These are phyloP conservation scores for Cheilosia vernalis DNA, from an alignment of 2,888 invertebrate genomes.

Conservation along the genomic window DNA sequence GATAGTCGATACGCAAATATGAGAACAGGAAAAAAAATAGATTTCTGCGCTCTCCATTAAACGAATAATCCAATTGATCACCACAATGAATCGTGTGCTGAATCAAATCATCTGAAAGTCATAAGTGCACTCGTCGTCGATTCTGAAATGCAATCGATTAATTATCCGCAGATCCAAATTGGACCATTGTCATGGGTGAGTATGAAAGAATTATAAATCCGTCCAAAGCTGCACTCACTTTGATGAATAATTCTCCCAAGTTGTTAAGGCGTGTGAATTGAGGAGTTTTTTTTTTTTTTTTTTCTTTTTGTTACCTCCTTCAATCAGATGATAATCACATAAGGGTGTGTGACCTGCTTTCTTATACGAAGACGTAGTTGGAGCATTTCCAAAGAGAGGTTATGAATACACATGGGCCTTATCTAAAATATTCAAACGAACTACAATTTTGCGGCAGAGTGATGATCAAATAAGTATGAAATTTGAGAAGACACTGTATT, in stretches of 20 bases:
- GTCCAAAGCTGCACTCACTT: slow-evolving; percentile 47
- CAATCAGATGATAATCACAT: too few relatives aligned
- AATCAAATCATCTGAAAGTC: slow-evolving; percentile 59
- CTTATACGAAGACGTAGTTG: too few relatives aligned
- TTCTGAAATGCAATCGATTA: slow-evolving; percentile 49
- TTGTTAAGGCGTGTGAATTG: slow-evolving; percentile 3
- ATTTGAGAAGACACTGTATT: too few relatives aligned
- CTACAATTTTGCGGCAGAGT: too few relatives aligned
- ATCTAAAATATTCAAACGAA: too few relatives aligned
- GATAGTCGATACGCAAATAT: background rate
- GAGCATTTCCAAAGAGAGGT: too few relatives aligned
- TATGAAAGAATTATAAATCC: slow-evolving; percentile 39
- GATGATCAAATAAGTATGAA: too few relatives aligned
- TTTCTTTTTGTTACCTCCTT: too few relatives aligned
- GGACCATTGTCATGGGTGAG: slow-evolving; percentile 50
- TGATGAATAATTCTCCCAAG: background rate
- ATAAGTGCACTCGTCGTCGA: slow-evolving; percentile 57
- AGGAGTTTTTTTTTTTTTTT: too few relatives aligned
- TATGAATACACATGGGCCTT: too few relatives aligned
- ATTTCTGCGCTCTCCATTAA: slow-evolving; percentile 11
- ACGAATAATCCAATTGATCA: slow-evolving; percentile 59
- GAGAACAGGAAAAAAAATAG: background rate
- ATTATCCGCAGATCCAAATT: slow-evolving; percentile 50
- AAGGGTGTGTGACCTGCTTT: too few relatives aligned
- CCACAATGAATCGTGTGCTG: slow-evolving; percentile 68